Evolutionary conservation across 2,888 invertebrate genomes (phyloP).

Genomic region (Diarsia rubi): DNA sequence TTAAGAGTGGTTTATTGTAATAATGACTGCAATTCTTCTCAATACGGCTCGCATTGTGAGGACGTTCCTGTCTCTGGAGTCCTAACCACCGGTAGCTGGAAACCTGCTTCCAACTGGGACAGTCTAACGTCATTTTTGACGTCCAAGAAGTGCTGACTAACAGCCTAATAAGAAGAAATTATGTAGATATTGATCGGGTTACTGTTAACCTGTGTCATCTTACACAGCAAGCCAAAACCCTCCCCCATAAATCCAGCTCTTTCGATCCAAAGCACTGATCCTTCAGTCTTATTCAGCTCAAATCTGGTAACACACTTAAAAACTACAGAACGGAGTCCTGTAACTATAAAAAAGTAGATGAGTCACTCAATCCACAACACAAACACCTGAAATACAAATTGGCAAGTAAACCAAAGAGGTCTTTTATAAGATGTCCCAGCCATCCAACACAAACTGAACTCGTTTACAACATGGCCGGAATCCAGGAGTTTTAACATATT

Average conservation of each 20-base stretch:
- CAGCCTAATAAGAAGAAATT: too few species aligned
- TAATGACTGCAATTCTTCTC: background rate
- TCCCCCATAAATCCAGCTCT: too few species aligned
- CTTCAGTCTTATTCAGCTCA: background rate
- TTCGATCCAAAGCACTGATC: too few species aligned
- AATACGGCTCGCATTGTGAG: too few species aligned
- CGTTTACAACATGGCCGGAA: conserved; percentile 42
- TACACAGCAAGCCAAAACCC: too few species aligned
- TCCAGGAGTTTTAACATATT: conserved; percentile 58
- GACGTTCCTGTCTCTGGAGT: too few species aligned
- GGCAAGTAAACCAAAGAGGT: conserved; percentile 18
- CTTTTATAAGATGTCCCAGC: conserved; percentile 10
- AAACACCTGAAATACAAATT: conserved; percentile 7
- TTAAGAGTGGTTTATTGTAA: background rate
- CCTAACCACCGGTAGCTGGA: too few species aligned
- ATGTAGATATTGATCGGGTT: too few species aligned
- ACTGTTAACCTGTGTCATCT: too few species aligned
- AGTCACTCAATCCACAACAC: background rate
- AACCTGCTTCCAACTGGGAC: too few species aligned
- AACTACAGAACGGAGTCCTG: background rate
- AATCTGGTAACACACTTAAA: background rate
- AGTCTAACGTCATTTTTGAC: too few species aligned
- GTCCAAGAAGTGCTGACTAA: too few species aligned
- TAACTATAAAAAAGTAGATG: background rate
- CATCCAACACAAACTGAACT: conserved; percentile 11